These are phyloP conservation scores for Harpagoxenus sublaevis DNA, from an alignment of 2,888 invertebrate genomes.

Conservation along the genomic window DNA sequence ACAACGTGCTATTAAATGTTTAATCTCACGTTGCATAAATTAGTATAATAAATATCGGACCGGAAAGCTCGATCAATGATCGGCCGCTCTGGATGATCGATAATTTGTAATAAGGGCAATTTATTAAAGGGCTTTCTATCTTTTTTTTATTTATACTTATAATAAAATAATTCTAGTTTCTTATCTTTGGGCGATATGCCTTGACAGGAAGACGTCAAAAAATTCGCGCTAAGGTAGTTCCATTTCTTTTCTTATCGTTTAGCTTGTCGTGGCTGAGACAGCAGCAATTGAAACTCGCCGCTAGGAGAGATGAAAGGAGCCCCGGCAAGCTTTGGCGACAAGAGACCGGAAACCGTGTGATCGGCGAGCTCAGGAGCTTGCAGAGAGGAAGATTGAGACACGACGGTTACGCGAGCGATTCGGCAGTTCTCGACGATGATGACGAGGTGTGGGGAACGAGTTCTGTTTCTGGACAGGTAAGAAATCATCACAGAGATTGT, in stretches of 20 bases:
- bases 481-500: neutral
- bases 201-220: conserved; percentile 11
- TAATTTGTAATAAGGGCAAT: neutral
- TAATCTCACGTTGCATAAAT: neutral
- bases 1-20: conserved; percentile 12
- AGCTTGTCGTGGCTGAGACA: conserved; percentile 91
- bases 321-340: conserved; percentile 89
- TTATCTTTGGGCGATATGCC: neutral
- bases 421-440: conserved; percentile 92
- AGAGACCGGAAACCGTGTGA: conserved; percentile 90
- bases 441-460: conserved; percentile 87
- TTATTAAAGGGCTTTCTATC: neutral
- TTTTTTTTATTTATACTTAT: neutral
- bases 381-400: conserved; percentile 87
- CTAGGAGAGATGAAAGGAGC: conserved; percentile 90
- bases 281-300: conserved; percentile 93
- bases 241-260: conserved; percentile 26
- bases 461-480: conserved; percentile 81
- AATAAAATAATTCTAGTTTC: conserved; percentile 9
- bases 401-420: conserved; percentile 93
- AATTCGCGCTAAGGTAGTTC: conserved; percentile 3
- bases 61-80: neutral
- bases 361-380: conserved; percentile 88
- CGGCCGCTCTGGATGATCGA: neutral
- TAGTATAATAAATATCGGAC: neutral